Evolutionary conservation across 2,888 invertebrate genomes (phyloP), one percentile per base, ranked within the genome.

Genomic region (Tachina lurida): DNA sequence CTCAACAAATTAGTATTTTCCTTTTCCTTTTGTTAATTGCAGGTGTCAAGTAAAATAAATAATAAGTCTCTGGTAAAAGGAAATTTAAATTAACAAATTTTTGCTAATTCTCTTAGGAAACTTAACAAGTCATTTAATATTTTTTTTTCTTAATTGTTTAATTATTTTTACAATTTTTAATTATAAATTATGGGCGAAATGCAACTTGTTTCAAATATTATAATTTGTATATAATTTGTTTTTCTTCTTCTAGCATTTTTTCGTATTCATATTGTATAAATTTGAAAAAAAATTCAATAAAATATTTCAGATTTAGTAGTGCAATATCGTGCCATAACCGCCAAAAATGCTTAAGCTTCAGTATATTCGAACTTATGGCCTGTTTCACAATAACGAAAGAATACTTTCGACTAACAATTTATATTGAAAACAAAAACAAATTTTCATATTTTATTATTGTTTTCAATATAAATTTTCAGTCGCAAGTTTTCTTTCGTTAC

Each of bases 11-110:
- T 75, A 63, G 63, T 54, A 22, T 52, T 47, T 65, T 76, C 31
- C 75, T 56, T 77, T 58, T 67, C n/a, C 56, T 39, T 39, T 43
- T 60, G 12, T 13, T 39, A 47, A 65, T 31, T 41, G 49, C 74
- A 43, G 62, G 47, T 74, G 74, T 62, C 84, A 84, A 54, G 13
- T 54, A 49, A n/a, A 78, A 75, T 78, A 62, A 79, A 79, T 58
- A 76, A 45, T 58, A 76, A 47, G 41, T 15, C 45, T 39, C 12
- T 54, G 7, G 13, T n/a, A 63, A 82, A 68, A 15, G 31, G 39
- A 17, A 67, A 49, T 58, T 62, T 22, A 31, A 58, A 43, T 58
- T 13, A 43, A 47, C n/a, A 67, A 19, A 60, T 43, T 43, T 17
- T 54, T 68, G 31, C 39, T 45, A 15, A 31, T 39, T 76, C 45